Percentiles rank a stretch among this genome's conserved stretches.
These are phyloP conservation scores for Callaeas wilsoni DNA, from an alignment of 2,113 vertebrate species.

Conservation along the genomic window DNA sequence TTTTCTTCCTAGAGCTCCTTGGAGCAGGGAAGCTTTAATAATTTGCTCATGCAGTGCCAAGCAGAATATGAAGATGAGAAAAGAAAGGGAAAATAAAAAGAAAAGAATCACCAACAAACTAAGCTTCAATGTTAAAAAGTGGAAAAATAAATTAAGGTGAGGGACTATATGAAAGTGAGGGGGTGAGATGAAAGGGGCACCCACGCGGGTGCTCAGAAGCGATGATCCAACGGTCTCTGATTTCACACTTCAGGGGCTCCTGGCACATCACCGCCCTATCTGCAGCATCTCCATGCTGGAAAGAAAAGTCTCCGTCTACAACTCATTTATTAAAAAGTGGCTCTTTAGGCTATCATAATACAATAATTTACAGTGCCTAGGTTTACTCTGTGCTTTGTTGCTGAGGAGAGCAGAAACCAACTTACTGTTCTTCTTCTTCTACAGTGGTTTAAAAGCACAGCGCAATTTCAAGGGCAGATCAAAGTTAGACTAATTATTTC, in stretches of 20 bases:
- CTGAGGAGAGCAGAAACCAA: conserved; percentile 47
- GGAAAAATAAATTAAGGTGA: neutral
- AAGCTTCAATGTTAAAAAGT: neutral
- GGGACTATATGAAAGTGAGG: neutral
- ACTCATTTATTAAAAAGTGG: neutral
- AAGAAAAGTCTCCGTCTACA: neutral
- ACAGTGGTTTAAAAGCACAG: conserved; percentile 21
- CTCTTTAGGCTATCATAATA: neutral
- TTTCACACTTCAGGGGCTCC: neutral
- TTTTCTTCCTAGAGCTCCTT: neutral
- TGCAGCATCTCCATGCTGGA: neutral
- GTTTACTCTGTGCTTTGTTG: conserved; percentile 5
- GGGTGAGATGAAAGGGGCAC: neutral
- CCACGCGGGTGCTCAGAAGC: rapidly evolving
- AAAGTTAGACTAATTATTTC: conserved; percentile 68
- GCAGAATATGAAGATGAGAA: neutral
- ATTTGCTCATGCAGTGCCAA: neutral
- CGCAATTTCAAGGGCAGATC: conserved; percentile 58
- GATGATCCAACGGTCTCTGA: neutral
- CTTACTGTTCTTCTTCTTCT: neutral
- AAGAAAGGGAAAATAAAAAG: rapidly evolving
- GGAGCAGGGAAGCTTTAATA: neutral
- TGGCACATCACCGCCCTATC: neutral
- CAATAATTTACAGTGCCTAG: neutral
- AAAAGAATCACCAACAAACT: neutral